A percentile compares a stretch with the other conserved stretches of the same genome.
Evolutionary conservation across 2,113 vertebrate species (phyloP).

Genomic region (Hylia prasina): DNA sequence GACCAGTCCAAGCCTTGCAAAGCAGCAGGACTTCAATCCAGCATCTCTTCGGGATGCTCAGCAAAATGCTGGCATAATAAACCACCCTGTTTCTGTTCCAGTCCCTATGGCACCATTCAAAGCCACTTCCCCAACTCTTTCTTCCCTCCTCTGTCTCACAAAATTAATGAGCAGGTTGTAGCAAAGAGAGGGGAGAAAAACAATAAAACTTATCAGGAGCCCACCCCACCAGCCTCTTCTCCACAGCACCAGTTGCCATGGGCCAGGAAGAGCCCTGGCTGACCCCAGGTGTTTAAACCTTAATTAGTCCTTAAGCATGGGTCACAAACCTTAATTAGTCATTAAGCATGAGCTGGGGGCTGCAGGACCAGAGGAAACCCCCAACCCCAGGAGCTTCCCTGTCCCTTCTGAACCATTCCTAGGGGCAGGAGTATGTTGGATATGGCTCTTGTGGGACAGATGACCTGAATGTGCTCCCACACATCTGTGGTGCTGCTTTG

Average conservation of each 20-base stretch:
- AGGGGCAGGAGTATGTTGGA: fast-evolving
- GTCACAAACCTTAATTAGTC: not conserved
- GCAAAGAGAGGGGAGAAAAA: not conserved
- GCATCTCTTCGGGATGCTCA: not conserved
- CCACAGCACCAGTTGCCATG: not conserved
- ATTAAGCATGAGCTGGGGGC: not conserved
- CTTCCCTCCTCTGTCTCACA: not conserved
- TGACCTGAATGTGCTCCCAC: not conserved
- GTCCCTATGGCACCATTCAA: not conserved
- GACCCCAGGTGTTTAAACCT: not conserved
- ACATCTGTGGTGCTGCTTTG: fast-evolving
- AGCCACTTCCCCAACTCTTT: not conserved
- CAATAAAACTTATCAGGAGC: not conserved
- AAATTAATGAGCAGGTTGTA: not conserved
- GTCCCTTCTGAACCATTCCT: not conserved
- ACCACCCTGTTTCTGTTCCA: not conserved
- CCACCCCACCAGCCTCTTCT: not conserved
- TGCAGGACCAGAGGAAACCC: not conserved
- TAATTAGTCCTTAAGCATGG: not conserved
- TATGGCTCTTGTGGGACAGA: fast-evolving
- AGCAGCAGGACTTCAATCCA: fast-evolving
- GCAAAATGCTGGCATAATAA: not conserved
- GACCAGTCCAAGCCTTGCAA: not conserved
- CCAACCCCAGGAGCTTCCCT: not conserved
- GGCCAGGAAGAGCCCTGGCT: not conserved